Base-by-base conservation (phyloP, 2,888 invertebrate genomes). In the Globia sparganii region DNA sequence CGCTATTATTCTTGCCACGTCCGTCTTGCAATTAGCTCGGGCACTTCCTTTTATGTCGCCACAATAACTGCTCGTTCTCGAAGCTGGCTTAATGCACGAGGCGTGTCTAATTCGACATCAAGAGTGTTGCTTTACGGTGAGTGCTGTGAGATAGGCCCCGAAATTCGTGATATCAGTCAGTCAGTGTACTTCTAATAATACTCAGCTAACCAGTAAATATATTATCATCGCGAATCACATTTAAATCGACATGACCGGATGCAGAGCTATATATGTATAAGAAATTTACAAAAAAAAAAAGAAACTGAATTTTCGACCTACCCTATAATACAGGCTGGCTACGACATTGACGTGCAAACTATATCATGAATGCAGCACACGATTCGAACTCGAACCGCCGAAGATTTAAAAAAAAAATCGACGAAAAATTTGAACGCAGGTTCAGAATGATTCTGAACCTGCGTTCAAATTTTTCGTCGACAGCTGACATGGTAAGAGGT, bases 1-100 rank as follows among this genome's bases (percentile, higher is more conserved):
- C 84, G 88, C 88, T 88, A 89, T 92, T 93, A 93, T 93, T 93
- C 92, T 86, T 85, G 76, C 86, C 92, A 92, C 92, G 92, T 93
- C 90, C 87, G 88, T 88, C 84, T 85, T 85, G 89, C 92, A 93
- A 93, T 93, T 93, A 93, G 91, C 88, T 86, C 81, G 81, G 87
- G 86, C 89, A 88, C 83, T 87, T 86, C 86, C 87, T 84, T 90
- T 89, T 89, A 87, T 89, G 89, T 89, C 87, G 80, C 90, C 87
- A 84, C 89, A 89, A 91, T 90, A 89, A 89, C 89, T 82, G 79
- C 78, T 78, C 69, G 77, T 82, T 86, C 82, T 83, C 80, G 80
- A 86, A 86, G 85, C 86, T 81, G 74, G 86, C 87, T 87, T 91
- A 91, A 91, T 92, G 93, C 88, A 90, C 86, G 88, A 91, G 91